phyloP scores from a whole-genome alignment of 2,113 vertebrate genomes.

The Pedetes capensis region DNA sequence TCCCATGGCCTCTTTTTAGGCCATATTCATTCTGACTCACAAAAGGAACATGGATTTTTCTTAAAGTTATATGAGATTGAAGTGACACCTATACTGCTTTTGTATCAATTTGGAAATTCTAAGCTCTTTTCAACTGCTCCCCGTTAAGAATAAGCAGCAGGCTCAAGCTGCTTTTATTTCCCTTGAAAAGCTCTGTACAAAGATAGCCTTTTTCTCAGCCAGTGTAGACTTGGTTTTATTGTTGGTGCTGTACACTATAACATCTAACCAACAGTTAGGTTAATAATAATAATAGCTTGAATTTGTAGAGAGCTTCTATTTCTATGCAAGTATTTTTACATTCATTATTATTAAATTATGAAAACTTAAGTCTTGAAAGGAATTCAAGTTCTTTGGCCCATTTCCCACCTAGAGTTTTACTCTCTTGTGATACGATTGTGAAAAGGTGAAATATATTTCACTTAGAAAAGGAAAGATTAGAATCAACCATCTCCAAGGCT shows the following conservation, averaged over 20 bases:
- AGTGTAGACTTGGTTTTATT: not conserved
- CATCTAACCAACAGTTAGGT: not conserved
- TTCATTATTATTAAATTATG: not conserved
- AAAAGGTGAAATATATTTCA: not conserved
- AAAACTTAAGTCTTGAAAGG: constrained; percentile 4
- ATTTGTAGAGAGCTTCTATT: constrained; percentile 21
- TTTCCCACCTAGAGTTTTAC: not conserved
- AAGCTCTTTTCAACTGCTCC: not conserved
- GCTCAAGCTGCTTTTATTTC: not conserved
- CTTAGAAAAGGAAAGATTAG: not conserved
- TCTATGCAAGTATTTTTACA: not conserved
- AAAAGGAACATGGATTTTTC: not conserved
- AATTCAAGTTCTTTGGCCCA: not conserved
- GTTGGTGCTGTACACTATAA: not conserved
- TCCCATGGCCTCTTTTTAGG: not conserved
- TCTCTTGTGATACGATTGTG: not conserved
- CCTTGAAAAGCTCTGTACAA: not conserved
- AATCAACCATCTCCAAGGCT: not conserved
- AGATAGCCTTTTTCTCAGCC: not conserved
- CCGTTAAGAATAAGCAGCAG: not conserved
- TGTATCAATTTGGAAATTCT: constrained; percentile 3
- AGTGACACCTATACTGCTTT: not conserved
- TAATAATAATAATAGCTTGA: not conserved
- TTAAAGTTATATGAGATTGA: not conserved
- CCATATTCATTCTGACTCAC: not conserved